phyloP scores from a whole-genome alignment of 2,113 vertebrate genomes.

The Coptodon bakossiorum region DNA sequence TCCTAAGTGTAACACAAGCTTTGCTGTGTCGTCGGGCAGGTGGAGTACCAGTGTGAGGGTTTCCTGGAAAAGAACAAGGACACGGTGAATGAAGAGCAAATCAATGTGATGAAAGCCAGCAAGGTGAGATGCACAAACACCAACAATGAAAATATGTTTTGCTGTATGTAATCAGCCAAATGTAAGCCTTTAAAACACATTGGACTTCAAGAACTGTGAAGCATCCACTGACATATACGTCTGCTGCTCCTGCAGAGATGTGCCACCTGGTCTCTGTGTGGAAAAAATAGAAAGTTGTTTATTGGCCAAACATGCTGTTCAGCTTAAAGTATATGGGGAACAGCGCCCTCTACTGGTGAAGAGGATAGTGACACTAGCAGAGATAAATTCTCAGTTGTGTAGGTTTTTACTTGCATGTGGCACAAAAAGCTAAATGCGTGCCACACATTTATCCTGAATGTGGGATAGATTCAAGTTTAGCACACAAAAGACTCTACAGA shows the following conservation, averaged over 20 bases:
- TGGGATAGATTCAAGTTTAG: not conserved
- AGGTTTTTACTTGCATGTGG: not conserved
- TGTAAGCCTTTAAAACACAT: not conserved
- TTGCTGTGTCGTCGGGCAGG: slow-evolving; percentile 65
- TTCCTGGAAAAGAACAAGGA: slow-evolving; percentile 99
- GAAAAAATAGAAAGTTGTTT: not conserved
- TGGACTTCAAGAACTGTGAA: not conserved
- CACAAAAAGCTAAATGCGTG: not conserved
- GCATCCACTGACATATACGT: not conserved
- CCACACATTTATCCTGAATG: not conserved
- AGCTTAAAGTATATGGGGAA: not conserved
- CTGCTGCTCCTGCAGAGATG: not conserved
- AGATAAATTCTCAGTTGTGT: not conserved
- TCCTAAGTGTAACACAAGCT: not conserved
- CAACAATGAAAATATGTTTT: not conserved
- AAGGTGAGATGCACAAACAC: slow-evolving; percentile 74
- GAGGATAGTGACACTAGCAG: not conserved
- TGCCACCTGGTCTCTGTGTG: not conserved
- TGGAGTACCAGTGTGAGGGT: slow-evolving; percentile 97
- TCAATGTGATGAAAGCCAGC: slow-evolving; percentile 93
- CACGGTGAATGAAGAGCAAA: slow-evolving; percentile 97
- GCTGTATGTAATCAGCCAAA: not conserved
- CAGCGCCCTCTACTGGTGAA: slow-evolving; percentile 40
- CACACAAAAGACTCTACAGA: not conserved
- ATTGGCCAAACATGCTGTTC: not conserved